A percentile compares a stretch with the other conserved stretches of the same genome.
Evolutionary conservation across 2,888 invertebrate genomes (phyloP).

Genomic region (Melipona bicolor): DNA sequence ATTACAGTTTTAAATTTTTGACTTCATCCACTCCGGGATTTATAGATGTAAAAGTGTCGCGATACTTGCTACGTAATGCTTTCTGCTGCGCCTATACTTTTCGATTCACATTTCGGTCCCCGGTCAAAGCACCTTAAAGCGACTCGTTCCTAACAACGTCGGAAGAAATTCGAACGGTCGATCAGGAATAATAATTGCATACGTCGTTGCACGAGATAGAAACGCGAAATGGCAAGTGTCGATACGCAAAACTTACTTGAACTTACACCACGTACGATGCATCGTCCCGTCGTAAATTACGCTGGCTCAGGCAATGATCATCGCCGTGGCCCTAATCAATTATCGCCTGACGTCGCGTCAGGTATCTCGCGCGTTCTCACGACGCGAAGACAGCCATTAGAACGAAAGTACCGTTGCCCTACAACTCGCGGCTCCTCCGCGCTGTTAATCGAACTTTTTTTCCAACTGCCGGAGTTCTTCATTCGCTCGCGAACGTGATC

Average conservation of each 20-base stretch:
- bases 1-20: too few species aligned
- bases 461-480: neutral
- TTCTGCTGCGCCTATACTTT: too few species aligned
- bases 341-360: conserved; percentile 1
- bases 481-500: neutral
- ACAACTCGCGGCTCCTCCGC: neutral
- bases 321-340: conserved; percentile 33
- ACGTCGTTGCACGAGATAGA: neutral
- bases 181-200: neutral
- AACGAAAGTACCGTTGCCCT: conserved; percentile 21
- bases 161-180: conserved; percentile 1
- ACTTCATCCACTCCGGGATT: too few species aligned
- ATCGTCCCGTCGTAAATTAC: conserved; percentile 44
- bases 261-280: neutral
- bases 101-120: too few species aligned
- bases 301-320: conserved; percentile 46
- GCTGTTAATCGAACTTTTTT: neutral
- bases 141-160: conserved; percentile 1
- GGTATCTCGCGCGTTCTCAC: conserved; percentile 24
- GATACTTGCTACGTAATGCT: too few species aligned
- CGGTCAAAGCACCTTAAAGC: too few species aligned
- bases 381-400: conserved; percentile 11
- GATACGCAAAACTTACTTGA: neutral
- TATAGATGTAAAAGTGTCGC: too few species aligned
- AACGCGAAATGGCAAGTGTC: neutral